Evolutionary conservation across 1,140 invertebrate genomes (phyloP).

Genomic region (Trinorchestia longiramus): DNA sequence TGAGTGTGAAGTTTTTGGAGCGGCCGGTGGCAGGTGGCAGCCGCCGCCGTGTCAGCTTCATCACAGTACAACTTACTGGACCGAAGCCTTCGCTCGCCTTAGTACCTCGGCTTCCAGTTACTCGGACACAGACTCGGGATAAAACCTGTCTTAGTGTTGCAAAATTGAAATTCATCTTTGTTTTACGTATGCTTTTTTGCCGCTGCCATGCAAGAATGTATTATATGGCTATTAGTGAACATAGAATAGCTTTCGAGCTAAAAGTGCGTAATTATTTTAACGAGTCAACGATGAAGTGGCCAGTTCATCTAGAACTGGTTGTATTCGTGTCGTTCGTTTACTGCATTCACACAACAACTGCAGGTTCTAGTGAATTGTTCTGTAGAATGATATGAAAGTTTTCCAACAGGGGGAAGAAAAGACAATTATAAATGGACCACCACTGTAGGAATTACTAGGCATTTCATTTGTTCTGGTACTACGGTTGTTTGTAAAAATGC

Average conservation of each 20-base stretch:
- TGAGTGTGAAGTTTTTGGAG: slow-evolving; percentile 19
- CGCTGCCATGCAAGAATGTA: not conserved
- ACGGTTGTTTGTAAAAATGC: not conserved
- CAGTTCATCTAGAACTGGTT: not conserved
- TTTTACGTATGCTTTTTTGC: not conserved
- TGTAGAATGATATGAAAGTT: too few species aligned
- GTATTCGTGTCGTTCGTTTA: not conserved
- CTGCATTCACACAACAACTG: not conserved
- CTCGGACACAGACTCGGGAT: not conserved
- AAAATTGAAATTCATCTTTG: not conserved
- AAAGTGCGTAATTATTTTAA: not conserved
- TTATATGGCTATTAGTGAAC: not conserved
- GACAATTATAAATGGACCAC: too few species aligned
- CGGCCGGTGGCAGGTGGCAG: slow-evolving; percentile 10
- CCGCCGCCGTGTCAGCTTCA: not conserved
- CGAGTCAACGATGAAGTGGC: not conserved
- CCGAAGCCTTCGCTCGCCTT: not conserved
- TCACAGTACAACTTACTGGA: not conserved
- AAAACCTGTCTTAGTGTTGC: not conserved
- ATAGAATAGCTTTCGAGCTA: not conserved
- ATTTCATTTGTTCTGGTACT: not conserved
- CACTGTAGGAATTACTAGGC: not conserved
- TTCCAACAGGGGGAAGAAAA: too few species aligned
- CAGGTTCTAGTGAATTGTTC: not conserved
- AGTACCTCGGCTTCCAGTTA: not conserved